phyloP scores from a whole-genome alignment of 53 echinoderm and acorn worm genomes.

The Echinometra lucunter region DNA sequence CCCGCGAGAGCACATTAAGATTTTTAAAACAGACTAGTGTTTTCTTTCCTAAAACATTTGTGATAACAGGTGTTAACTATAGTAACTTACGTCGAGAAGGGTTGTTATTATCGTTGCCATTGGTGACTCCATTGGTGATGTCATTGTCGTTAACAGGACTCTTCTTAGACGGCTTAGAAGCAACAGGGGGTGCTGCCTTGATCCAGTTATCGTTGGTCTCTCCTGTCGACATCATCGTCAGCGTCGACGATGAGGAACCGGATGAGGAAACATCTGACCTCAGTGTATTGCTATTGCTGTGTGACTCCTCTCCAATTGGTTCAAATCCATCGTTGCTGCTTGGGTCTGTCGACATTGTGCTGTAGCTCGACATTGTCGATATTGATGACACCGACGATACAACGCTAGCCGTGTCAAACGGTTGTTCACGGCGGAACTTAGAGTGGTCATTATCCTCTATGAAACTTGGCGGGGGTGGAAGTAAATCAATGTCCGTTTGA shows the following conservation, averaged over 20 bases:
- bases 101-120: conserved; percentile 24
- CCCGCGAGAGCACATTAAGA: neutral
- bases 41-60: neutral
- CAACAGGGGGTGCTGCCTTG: conserved; percentile 64
- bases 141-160: conserved; percentile 57
- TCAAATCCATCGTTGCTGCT: conserved; percentile 87
- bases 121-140: conserved; percentile 8
- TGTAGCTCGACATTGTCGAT: conserved; percentile 91
- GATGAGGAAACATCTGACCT: conserved; percentile 82
- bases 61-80: neutral
- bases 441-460: conserved; percentile 69
- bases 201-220: conserved; percentile 37
- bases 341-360: conserved; percentile 91
- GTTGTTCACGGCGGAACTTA: conserved; percentile 73
- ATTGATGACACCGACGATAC: conserved; percentile 94
- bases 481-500: conserved; percentile 65
- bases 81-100: conserved; percentile 27
- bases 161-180: conserved; percentile 46
- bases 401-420: conserved; percentile 89
- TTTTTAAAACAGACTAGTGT: neutral
- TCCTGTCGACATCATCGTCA: conserved; percentile 72
- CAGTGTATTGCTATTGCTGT: conserved; percentile 76
- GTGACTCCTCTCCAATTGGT: conserved; percentile 78
- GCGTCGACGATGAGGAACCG: conserved; percentile 78
- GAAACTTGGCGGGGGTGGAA: conserved; percentile 79